A percentile compares a stretch with the other conserved stretches of the same genome.
These are phyloP conservation scores for Synergus japonicus DNA, from an alignment of 2,888 invertebrate genomes.

Conservation along the genomic window DNA sequence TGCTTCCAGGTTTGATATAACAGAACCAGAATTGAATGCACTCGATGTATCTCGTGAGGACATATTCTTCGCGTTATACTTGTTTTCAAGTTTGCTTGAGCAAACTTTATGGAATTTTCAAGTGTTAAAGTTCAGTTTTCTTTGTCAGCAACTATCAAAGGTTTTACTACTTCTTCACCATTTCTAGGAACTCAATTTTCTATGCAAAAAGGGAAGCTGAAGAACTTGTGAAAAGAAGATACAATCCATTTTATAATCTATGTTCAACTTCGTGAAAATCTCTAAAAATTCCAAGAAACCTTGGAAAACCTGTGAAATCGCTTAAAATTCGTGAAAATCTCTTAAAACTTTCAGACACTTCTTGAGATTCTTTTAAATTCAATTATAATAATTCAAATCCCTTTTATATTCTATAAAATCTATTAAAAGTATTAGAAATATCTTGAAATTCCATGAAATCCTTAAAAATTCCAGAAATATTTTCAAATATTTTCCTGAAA, in stretches of 20 bases:
- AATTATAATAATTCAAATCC: no score
- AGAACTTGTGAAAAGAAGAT: neutral
- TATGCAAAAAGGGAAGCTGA: neutral
- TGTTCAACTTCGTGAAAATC: no score
- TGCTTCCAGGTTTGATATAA: neutral
- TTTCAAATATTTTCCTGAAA: no score
- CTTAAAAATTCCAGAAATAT: no score
- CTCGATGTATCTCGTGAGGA: neutral
- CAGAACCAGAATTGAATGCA: neutral
- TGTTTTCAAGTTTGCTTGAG: slow-evolving; percentile 8
- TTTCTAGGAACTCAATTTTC: neutral
- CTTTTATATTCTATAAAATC: no score
- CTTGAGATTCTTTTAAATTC: no score
- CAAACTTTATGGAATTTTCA: slow-evolving; percentile 6
- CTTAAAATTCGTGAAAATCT: no score
- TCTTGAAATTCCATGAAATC: no score
- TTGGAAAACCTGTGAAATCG: no score
- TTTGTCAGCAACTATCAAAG: slow-evolving; percentile 16
- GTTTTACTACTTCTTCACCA: neutral
- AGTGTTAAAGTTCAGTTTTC: slow-evolving; percentile 5
- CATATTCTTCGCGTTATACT: neutral
- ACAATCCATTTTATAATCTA: neutral
- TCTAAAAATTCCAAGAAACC: no score
- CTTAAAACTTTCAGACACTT: no score
- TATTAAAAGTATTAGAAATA: no score